These are phyloP conservation scores for Dicrostonyx torquatus DNA, from an alignment of 2,797 vertebrate species.

Conservation along the genomic window DNA sequence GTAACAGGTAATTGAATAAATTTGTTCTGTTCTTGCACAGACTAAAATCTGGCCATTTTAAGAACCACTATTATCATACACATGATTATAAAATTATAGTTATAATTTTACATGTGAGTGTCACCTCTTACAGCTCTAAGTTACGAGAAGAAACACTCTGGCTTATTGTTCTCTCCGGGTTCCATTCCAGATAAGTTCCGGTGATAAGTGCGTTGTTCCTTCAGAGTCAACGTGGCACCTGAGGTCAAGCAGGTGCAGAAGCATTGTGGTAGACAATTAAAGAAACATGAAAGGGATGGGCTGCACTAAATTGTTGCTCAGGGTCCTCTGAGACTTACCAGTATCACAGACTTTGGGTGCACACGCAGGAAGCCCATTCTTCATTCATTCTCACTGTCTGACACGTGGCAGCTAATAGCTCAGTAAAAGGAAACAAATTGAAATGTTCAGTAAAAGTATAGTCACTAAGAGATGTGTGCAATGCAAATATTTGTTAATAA, in stretches of 20 bases:
- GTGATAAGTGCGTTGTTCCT: background rate
- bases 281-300: fast-evolving
- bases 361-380: background rate
- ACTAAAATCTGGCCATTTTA: background rate
- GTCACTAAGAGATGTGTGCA: background rate
- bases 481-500: background rate
- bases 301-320: background rate
- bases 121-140: background rate
- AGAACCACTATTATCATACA: background rate
- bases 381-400: background rate
- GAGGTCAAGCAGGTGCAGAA: background rate
- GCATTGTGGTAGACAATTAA: background rate
- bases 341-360: background rate
- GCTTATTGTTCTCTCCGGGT: background rate
- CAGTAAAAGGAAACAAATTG: background rate
- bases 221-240: background rate
- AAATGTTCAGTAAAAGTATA: slow-evolving; percentile 16
- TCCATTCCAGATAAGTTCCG: background rate
- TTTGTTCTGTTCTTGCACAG: background rate
- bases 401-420: background rate
- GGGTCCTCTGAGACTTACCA: background rate
- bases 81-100: background rate
- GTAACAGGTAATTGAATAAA: background rate
- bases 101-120: background rate
- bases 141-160: background rate